phyloP scores from a whole-genome alignment of 2,113 vertebrate species.

The Shinisaurus crocodilurus region DNA sequence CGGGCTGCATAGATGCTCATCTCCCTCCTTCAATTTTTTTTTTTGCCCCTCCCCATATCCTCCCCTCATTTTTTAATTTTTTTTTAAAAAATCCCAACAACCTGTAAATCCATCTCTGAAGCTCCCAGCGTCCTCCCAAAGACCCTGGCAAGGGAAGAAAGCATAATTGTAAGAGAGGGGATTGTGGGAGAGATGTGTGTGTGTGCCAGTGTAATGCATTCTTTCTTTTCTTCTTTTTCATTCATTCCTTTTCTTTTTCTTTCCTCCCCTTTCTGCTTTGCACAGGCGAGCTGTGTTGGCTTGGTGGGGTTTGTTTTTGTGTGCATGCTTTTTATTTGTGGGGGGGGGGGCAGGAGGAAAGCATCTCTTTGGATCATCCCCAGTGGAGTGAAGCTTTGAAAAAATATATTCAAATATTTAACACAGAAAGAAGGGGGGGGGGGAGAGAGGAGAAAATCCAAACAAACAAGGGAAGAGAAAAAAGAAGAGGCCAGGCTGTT shows the following conservation, averaged over 20 bases:
- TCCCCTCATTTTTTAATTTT: background rate
- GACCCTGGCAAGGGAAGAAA: background rate
- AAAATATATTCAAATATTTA: too few species aligned
- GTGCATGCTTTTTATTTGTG: too few species aligned
- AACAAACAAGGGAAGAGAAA: background rate
- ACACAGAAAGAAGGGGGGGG: too few species aligned
- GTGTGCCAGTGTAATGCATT: too few species aligned
- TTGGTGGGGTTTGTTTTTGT: too few species aligned
- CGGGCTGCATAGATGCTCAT: background rate
- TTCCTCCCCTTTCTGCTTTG: too few species aligned
- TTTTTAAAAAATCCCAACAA: background rate
- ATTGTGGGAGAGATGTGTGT: background rate
- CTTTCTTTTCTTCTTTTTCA: accelerated
- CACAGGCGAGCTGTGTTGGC: too few species aligned
- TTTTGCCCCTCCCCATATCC: background rate
- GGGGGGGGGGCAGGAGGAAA: too few species aligned
- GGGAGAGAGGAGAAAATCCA: too few species aligned
- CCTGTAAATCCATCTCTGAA: background rate
- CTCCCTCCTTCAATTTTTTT: background rate
- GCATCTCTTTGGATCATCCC: too few species aligned
- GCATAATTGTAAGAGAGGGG: background rate
- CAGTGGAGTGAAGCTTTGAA: too few species aligned
- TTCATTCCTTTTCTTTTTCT: too few species aligned
- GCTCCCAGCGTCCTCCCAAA: background rate
- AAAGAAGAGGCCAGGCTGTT: background rate